Base-by-base conservation (phyloP, 1,140 invertebrate species). In the Drosophila parabipectinata region DNA sequence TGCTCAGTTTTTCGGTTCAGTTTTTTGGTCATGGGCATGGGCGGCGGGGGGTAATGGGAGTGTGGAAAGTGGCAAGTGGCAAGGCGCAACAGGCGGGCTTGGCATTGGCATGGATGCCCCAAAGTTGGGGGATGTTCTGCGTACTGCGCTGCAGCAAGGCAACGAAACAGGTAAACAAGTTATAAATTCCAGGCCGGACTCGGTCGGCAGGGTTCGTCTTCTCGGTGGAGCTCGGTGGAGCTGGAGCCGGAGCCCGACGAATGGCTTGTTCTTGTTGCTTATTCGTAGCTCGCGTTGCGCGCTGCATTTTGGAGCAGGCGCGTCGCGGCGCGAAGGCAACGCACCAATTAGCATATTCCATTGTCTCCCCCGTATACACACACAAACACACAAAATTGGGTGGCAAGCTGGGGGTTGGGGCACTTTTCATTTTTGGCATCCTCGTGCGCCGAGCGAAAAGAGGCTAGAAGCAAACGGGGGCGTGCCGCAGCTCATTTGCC, bases 321-420 rank as follows among this genome's bases (percentile, higher is more conserved):
- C 71, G 77, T 54, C 61, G 61, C 53, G 62, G 55, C 55, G 88
- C 76, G 87, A 82, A 83, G 79, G 69, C 77, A 91, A 88, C 76
- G 89, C 89, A 89, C 89, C 89, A 91, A 91, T 91, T 91, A 91
- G 89, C 89, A 90, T 91, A 87, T 91, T 81, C 82, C 84, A 87
- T 85, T 91, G 89, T 82, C 67, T 90, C 66, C 55, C 55, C 58
- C 21, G 45, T 48, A 39, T 54, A 55, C 32, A 39, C 57, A 53
- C 67, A 51, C 34, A 48, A 34, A 37, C 47, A 45, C 24, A 30
- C 21, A 41, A 14, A n/a, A n/a, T 50, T 21, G 60, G 28, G 30
- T 9, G 45, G 39, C 48, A 32, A 10, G 57, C 34, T 59, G 67
- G 50, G 62, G 45, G 32, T 77, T 30, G 63, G 55, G 61, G 80